Percentiles rank a stretch among this genome's conserved stretches.
phyloP scores from a whole-genome alignment of 2,113 vertebrate genomes.

The Zosterops pallidus region DNA sequence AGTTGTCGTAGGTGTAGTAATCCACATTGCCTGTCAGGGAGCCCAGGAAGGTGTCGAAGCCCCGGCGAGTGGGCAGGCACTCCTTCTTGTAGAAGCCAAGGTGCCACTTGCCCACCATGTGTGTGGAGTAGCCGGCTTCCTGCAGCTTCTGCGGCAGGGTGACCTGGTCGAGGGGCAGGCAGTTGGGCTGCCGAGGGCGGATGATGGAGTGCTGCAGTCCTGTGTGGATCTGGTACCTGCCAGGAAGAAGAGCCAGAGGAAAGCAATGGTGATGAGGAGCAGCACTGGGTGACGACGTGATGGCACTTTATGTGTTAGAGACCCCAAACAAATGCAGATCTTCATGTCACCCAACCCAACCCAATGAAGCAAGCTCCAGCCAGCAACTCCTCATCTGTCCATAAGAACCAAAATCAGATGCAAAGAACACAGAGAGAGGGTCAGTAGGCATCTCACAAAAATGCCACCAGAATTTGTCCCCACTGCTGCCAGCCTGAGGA shows the following conservation, averaged over 20 bases:
- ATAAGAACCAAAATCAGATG: neutral
- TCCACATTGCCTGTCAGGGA: conserved; percentile 94
- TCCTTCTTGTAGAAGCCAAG: conserved; percentile 97
- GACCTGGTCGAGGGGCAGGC: conserved; percentile 89
- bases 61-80: conserved; percentile 91
- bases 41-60: conserved; percentile 94
- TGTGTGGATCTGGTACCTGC: conserved; percentile 98
- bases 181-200: conserved; percentile 93
- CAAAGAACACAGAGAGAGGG: neutral
- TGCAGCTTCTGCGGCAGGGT: conserved; percentile 94
- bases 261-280: neutral
- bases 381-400: neutral
- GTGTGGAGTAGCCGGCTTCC: conserved; percentile 91
- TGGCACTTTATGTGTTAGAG: neutral
- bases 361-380: neutral
- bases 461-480: neutral
- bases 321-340: neutral
- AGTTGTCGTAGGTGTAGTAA: conserved; percentile 94
- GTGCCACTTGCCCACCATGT: conserved; percentile 99
- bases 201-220: conserved; percentile 98
- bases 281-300: accelerated
- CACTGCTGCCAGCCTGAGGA: neutral
- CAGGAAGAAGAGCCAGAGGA: neutral
- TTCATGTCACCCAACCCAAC: neutral
- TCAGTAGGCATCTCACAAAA: neutral